These are phyloP conservation scores for Aspidapion aeneum DNA, from an alignment of 2,888 invertebrate species.

Conservation along the genomic window DNA sequence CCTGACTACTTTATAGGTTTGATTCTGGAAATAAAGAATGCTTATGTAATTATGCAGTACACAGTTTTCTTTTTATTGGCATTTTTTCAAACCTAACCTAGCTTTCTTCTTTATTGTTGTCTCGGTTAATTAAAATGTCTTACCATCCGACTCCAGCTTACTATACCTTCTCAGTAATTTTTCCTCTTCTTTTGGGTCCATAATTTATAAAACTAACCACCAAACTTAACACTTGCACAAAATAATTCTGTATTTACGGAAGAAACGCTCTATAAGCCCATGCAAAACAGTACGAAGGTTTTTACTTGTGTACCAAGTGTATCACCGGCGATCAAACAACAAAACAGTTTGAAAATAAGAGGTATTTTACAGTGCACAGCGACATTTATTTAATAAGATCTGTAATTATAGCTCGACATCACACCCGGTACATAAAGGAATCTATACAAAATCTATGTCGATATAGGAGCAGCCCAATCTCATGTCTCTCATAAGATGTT, in stretches of 20 bases:
- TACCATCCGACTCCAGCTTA: background rate
- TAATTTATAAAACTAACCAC: background rate
- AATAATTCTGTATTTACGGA: background rate
- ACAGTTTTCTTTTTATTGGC: background rate
- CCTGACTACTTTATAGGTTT: background rate
- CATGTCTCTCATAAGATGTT: background rate
- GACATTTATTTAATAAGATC: background rate
- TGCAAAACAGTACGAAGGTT: background rate
- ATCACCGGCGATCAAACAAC: slow-evolving; percentile 1
- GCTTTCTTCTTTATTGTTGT: background rate
- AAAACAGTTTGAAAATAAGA: background rate
- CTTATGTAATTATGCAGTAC: background rate
- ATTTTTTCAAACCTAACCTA: background rate
- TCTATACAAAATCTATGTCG: background rate
- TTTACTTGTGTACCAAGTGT: slow-evolving; percentile 2
- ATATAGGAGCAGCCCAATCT: background rate
- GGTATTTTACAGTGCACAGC: slow-evolving; percentile 1
- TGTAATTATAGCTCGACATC: slow-evolving; percentile 1
- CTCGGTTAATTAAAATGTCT: background rate
- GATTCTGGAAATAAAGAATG: background rate
- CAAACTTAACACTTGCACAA: background rate
- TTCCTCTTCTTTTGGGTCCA: background rate
- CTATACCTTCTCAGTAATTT: background rate
- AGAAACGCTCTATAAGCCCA: background rate
- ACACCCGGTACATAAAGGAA: slow-evolving; percentile 3